Base-by-base conservation (phyloP, 2,797 vertebrate genomes). In the Phylloscopus collybita region DNA sequence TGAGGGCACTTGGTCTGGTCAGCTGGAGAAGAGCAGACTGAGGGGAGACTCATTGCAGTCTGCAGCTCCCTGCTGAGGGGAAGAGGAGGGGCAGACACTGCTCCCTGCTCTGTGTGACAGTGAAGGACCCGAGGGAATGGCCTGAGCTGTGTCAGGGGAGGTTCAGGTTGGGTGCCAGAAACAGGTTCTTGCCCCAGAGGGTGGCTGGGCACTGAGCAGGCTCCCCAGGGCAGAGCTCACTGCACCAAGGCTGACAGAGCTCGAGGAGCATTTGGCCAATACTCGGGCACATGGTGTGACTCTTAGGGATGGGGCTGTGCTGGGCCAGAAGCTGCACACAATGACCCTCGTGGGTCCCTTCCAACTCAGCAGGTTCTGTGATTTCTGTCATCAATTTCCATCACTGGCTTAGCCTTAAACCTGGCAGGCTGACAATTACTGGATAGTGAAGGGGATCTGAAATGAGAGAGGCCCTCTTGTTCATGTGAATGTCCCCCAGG, bases 281-380 rank as follows among this genome's bases (percentile, higher is more conserved):
- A 1, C 25, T 50, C 4, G 1, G 47, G 6, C 25, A 34, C 59
- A 9, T 0, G 59, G 19, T 51, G 47, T n/a, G 59, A 53, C 32
- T 42, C 36, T 5, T 50, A 30, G 30, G 30, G 38, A 42, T 42
- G 36, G 16, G 14, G 38, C 60, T 79, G 40, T 25, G 40, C 75
- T 5, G 50, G 61, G 75, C 32, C 50, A 36, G 26, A 1, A 30
- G 40, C 4, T 79, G 40, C 32, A 36, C 40, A 30, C 50, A 1
- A 0, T 47, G 61, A 47, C 16, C 50, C 51, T 36, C 2, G 6
- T 56, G 51, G 13, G 76, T 66, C 27, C 27, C 26, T 56, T 47
- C n/a, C 11, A 16, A 4, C 22, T 32, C 51, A 47, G 42, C 10
- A 9, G 5, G 0, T 26, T 47, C 42, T 56, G 29, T 40, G 7